phyloP scores from a whole-genome alignment of 2,113 vertebrate species.

The Cyphomyrus discorhynchus region DNA sequence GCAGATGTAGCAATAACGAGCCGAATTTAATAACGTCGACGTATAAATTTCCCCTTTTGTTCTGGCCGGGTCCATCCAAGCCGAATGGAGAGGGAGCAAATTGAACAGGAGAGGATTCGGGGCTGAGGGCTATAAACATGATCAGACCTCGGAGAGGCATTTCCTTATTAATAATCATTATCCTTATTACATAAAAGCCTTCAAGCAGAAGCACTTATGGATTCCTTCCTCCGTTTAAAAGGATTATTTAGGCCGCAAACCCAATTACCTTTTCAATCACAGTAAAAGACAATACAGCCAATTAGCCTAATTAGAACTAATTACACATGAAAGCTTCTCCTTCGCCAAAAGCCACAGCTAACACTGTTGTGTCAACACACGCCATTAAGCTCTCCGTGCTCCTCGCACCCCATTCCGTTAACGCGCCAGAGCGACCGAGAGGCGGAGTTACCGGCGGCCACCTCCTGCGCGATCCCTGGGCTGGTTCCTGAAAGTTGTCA shows the following conservation, averaged over 20 bases:
- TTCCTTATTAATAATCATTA: conserved; percentile 51
- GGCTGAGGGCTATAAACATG: conserved; percentile 46
- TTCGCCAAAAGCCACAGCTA: conserved; percentile 28
- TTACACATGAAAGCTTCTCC: conserved; percentile 53
- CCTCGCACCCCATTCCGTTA: conserved; percentile 44
- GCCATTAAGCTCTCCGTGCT: conserved; percentile 46
- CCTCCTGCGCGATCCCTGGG: neutral
- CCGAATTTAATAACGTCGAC: neutral
- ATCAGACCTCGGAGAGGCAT: conserved; percentile 45
- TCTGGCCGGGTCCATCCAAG: neutral
- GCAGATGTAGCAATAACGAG: neutral
- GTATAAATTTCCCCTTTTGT: neutral
- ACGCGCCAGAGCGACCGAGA: conserved; percentile 34
- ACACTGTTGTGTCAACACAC: conserved; percentile 52
- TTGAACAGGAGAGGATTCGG: conserved; percentile 4
- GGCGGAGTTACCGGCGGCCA: neutral
- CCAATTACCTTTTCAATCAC: conserved; percentile 43
- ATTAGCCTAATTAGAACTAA: conserved; percentile 60
- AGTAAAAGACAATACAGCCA: conserved; percentile 45
- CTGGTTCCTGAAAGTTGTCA: neutral
- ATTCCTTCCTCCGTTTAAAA: conserved; percentile 38
- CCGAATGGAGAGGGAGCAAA: neutral
- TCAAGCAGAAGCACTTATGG: conserved; percentile 39
- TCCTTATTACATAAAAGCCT: conserved; percentile 52
- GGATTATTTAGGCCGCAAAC: conserved; percentile 49